Evolutionary conservation across 2,888 invertebrate genomes (phyloP), one percentile per base, ranked within the genome.

Genomic region (Polymixis lichenea): DNA sequence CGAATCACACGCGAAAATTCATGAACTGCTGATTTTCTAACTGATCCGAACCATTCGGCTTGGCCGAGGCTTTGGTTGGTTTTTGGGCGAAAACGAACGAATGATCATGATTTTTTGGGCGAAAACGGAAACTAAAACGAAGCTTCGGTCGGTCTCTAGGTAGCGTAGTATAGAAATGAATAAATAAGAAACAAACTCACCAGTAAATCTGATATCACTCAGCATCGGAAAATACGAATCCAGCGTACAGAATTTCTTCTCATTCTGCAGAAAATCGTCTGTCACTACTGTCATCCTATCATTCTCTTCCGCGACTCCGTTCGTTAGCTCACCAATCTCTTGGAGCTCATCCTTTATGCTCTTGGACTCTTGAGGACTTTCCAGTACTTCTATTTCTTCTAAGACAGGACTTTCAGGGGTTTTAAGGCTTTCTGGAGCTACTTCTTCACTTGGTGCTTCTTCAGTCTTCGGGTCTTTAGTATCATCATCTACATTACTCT

Each of bases 151-250:
- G 38, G 38, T 38, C 38, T 38, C 38, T 38, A 38, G 38, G 38
- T 15, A 46, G 15, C 28, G 58, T 58, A 6, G 58, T 15, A 0
- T 9, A 13, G 15, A n/a, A 11, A 38, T 8, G 11, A 46, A 46
- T 15, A 25, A 55, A 55, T 15, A 64, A 32, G 5, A 19, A 68
- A 49, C 64, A 19, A 68, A 68, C 72, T 72, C 15, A 96, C 96
- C 96, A 81, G 96, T 95, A 88, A 96, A 96, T 91, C 95, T 92
- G 46, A 96, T 96, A 89, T 96, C 96, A 90, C 93, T 95, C 78
- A 96, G 89, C 62, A 96, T 80, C 7, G 96, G 96, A 64, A 95
- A 88, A 86, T 92, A 96, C 6, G 92, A 89, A 82, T 95, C 94
- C 0, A 94, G 84, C 68, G 94, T 92, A 78, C 95, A 95, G 80